Evolutionary conservation across 23 tunicate genomes (phyloP).

Genomic region (Pegea sp.): DNA sequence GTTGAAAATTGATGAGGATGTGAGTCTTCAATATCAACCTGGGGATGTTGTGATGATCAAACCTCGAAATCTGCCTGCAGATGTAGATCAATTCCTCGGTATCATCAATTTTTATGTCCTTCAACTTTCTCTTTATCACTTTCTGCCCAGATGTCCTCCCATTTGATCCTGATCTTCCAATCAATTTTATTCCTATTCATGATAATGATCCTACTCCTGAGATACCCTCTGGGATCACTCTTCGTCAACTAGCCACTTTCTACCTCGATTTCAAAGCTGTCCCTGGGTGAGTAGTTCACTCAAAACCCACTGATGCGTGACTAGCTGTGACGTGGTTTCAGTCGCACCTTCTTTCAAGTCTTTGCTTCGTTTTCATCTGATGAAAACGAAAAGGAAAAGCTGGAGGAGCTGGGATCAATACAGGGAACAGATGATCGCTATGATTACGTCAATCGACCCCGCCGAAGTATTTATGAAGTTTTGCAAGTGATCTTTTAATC

Average conservation of each 20-base stretch:
- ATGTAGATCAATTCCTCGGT: constrained; percentile 66
- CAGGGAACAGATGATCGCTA: constrained; percentile 98
- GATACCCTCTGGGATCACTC: constrained; percentile 11
- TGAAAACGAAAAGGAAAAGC: constrained; percentile 58
- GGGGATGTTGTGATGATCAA: constrained; percentile 93
- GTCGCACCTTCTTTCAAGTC: constrained; percentile 58
- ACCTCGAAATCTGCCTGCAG: constrained; percentile 33
- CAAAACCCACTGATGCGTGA: background rate
- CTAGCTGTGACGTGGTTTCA: too few relatives aligned
- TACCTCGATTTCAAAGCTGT: constrained; percentile 72
- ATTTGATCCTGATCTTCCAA: background rate
- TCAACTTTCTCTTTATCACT: too few relatives aligned
- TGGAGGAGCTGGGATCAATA: constrained; percentile 56
- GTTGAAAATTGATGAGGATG: constrained; percentile 3
- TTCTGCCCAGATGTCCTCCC: too few relatives aligned
- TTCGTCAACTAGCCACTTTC: constrained; percentile 37
- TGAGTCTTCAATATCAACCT: constrained; percentile 37
- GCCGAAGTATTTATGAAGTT: constrained; percentile 76
- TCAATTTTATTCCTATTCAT: background rate
- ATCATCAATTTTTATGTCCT: too few relatives aligned
- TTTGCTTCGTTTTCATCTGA: constrained; percentile 29
- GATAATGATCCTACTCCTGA: constrained; percentile 1
- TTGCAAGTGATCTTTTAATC: constrained; percentile 21
- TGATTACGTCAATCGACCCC: constrained; percentile 85
- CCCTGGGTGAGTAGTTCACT: constrained; percentile 35